Evolutionary conservation across 2,888 invertebrate species (phyloP), one percentile per base, ranked within the genome.

Genomic region (Lampropteryx suffumata): DNA sequence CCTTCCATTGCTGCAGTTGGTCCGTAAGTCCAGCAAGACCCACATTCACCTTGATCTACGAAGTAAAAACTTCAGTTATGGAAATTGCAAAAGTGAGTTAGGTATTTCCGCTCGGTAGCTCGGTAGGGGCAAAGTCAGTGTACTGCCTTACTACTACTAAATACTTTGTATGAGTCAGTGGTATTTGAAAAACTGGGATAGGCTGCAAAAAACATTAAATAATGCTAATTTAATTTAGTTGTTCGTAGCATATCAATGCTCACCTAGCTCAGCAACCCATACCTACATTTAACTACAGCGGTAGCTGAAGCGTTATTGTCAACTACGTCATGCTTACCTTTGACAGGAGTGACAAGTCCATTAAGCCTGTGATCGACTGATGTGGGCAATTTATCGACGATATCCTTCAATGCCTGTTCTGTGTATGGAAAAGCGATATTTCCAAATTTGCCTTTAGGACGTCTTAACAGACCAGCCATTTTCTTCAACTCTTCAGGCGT

Each of bases 21-120:
- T 0, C 79, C 83, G 26, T 79, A 82, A 0, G 83, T 71, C 84
- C 84, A 87, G 49, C 81, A 79, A 0, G 80, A 80, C 1, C 81
- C 77, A 54, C 87, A 87, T 0, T 61, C 57, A n/a, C 63, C 71
- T 68, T 84, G 84, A 50, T 82, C 85, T 86, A 51, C 24, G 35
- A 32, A 7, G 36, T 36, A 8, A 30, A 5, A 6, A 24, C 17
- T 24, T 5, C 3, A 6, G 24, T 6, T 24, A 17, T 17, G n/a
- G n/a, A n/a, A n/a, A n/a, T n/a, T n/a, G n/a, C n/a, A n/a, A n/a
- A n/a, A n/a, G n/a, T n/a, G n/a, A n/a, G n/a, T n/a, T n/a, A n/a
- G n/a, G n/a, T n/a, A n/a, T n/a, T n/a, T n/a, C n/a, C n/a, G n/a
- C n/a, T n/a, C n/a, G n/a, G n/a, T n/a, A n/a, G n/a, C n/a, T n/a